Evolutionary conservation across 2,797 vertebrate species (phyloP).

Genomic region (Gymnothorax reevesii): DNA sequence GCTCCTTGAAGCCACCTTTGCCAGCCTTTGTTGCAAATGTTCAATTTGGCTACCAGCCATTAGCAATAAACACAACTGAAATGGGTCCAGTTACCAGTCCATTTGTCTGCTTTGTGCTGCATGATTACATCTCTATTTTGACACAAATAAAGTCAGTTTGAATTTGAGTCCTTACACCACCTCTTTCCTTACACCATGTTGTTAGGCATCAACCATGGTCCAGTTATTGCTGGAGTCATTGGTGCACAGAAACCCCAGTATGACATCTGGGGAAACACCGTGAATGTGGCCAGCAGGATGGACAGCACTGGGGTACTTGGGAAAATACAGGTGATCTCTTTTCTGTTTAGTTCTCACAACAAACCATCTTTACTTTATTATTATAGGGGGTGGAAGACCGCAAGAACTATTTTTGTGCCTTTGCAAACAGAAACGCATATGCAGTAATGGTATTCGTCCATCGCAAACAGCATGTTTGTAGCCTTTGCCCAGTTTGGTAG

Average conservation of each 20-base stretch:
- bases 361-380: neutral
- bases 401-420: too few relatives aligned
- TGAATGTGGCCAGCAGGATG: conserved; percentile 97
- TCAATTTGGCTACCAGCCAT: neutral
- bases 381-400: neutral
- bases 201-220: conserved; percentile 93
- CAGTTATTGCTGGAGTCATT: conserved; percentile 95
- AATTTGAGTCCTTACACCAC: neutral
- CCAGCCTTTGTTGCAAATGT: neutral
- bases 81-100: neutral
- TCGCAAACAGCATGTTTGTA: too few relatives aligned
- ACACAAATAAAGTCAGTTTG: neutral
- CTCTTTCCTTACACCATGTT: neutral
- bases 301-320: conserved; percentile 95
- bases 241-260: conserved; percentile 98
- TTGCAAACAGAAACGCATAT: too few relatives aligned
- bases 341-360: neutral
- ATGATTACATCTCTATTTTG: neutral
- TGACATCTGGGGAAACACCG: conserved; percentile 98
- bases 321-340: conserved; percentile 86
- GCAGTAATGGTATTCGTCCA: too few relatives aligned
- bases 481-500: too few relatives aligned
- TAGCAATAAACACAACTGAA: neutral
- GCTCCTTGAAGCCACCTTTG: neutral
- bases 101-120: neutral